Percentiles rank a stretch among this genome's conserved stretches.
phyloP scores from a whole-genome alignment of 1,140 invertebrate genomes.

The Cherax destructor region DNA sequence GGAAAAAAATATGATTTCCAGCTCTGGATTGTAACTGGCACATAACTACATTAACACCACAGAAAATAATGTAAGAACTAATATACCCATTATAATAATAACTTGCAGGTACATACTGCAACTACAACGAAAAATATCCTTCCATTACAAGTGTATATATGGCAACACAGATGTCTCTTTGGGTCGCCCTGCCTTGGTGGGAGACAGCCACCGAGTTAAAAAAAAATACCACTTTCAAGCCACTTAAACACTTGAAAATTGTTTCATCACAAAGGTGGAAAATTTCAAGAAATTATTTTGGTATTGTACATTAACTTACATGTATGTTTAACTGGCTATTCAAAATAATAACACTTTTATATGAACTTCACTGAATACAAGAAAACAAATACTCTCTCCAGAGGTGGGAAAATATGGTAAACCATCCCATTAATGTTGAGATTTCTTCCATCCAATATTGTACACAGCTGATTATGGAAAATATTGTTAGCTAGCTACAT shows the following conservation, averaged over 20 bases:
- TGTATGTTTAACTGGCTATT: not conserved
- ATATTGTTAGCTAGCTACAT: not conserved
- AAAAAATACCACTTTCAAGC: not conserved
- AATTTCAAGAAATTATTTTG: not conserved
- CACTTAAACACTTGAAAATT: not conserved
- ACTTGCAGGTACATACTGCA: not conserved
- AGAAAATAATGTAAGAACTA: not conserved
- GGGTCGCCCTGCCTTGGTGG: no score
- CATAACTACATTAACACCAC: not conserved
- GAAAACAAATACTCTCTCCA: not conserved
- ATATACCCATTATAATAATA: not conserved
- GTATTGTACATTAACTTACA: conserved; percentile 13
- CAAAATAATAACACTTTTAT: not conserved
- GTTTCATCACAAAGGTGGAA: not conserved
- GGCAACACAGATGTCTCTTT: no score
- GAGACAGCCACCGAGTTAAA: no score
- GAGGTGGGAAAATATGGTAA: not conserved
- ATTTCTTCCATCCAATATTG: not conserved
- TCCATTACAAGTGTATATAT: not conserved
- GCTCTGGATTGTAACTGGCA: no score
- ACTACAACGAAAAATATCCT: not conserved
- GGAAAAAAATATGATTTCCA: no score
- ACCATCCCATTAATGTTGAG: not conserved
- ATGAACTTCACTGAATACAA: not conserved
- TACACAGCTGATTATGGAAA: not conserved